A percentile compares a stretch with the other conserved stretches of the same genome.
phyloP scores from a whole-genome alignment of 2,888 invertebrate genomes.

The Sthenelais limicola region DNA sequence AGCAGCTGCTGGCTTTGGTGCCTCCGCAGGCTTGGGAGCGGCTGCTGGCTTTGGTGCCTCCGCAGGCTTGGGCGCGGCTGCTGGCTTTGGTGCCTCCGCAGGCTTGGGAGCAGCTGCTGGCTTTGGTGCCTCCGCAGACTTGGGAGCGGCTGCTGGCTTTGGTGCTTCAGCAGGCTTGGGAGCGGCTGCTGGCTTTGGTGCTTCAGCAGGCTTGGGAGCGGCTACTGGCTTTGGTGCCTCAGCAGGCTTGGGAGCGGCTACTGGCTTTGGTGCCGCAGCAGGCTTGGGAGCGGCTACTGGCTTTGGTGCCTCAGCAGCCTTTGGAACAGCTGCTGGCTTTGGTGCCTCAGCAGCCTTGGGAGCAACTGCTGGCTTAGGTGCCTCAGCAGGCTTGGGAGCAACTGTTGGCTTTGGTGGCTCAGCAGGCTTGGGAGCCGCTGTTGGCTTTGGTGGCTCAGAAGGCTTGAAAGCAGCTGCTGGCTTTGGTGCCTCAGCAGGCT shows the following conservation, averaged over 20 bases:
- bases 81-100: neutral
- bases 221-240: neutral
- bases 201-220: neutral
- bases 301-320: conserved; percentile 8
- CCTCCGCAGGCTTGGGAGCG: neutral
- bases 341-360: neutral
- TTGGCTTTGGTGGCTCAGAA: neutral
- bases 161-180: neutral
- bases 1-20: neutral
- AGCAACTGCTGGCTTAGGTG: neutral
- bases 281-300: neutral
- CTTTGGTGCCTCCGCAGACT: neutral
- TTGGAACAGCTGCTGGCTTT: neutral
- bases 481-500: neutral
- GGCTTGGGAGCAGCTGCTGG: neutral
- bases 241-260: neutral
- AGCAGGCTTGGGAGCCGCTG: neutral
- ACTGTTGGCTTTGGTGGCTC: conserved; percentile 3
- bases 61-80: neutral
- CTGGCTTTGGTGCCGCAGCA: conserved; percentile 7
- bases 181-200: neutral
- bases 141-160: neutral
- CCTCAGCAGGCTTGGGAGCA: conserved; percentile 3
- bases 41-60: neutral
- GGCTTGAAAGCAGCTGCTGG: neutral